Evolutionary conservation across 1,140 invertebrate species (phyloP), one percentile per base, ranked within the genome.

Genomic region (Acyrthosiphon pisum): DNA sequence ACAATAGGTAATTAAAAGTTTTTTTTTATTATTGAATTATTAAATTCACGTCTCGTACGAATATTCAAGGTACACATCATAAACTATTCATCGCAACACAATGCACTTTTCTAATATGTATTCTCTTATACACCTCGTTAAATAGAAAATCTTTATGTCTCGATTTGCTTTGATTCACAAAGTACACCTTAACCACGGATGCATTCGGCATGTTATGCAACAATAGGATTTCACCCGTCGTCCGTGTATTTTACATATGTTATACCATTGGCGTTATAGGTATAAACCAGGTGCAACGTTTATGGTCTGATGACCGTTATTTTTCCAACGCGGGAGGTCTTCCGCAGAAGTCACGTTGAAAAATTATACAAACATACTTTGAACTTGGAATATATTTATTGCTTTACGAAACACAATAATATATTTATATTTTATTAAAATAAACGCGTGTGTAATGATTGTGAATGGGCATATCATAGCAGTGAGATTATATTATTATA

Each of bases 1-100:
- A 88, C 44, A 88, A 48, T 88, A 9, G 46, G n/a, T 48, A 48
- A 88, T n/a, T 88, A 88, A 88, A 1, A n/a, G 46, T 20, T 9
- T 87, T n/a, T 84, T 86, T 30, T 87, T 48, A 46, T 87, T 46
- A n/a, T 86, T 86, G 44, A 46, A 86, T 76, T 86, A 86, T 86
- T 46, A 41, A 86, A 88, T 88, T 18, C 86, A 48, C 86, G 86
- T 88, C 30, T 46, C 26, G 46, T 50, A 18, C 46, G 30, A 88
- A 48, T n/a, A 88, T 76, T n/a, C 14, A n/a, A n/a, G 60, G 30
- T n/a, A 76, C 60, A 68, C 60, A 76, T 76, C n/a, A n/a, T 76
- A 76, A 76, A n/a, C 46, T 48, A 88, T 48, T 88, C 86, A 48
- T 88, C 46, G 30, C 30, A 88, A 14, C 86, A 88, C 86, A 88